A percentile compares a stretch with the other conserved stretches of the same genome.
These are phyloP conservation scores for Zaprionus ornatus DNA, from an alignment of 1,140 invertebrate species.

Conservation along the genomic window DNA sequence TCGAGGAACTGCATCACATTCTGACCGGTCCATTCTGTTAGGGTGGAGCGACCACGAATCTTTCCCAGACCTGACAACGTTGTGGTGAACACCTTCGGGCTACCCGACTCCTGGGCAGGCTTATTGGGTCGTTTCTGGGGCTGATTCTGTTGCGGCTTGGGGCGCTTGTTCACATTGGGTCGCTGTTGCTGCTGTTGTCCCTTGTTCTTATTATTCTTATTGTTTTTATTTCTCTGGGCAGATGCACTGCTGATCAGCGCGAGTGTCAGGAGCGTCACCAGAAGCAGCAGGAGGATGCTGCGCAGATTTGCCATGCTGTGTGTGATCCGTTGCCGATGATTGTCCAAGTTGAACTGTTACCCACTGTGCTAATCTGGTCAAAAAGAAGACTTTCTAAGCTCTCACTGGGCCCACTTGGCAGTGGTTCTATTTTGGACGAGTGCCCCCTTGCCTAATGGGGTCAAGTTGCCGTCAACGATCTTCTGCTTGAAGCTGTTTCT, in stretches of 20 bases:
- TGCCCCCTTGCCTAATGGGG: conserved; percentile 54
- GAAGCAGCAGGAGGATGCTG: conserved; percentile 44
- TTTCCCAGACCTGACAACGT: conserved; percentile 66
- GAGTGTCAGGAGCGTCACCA: conserved; percentile 51
- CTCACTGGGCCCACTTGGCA: conserved; percentile 33
- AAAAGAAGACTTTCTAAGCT: conserved; percentile 68
- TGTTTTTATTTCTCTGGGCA: conserved; percentile 37
- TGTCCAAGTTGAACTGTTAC: conserved; percentile 43
- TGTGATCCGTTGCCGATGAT: conserved; percentile 24
- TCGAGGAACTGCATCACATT: conserved; percentile 75
- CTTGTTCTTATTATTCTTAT: conserved; percentile 34
- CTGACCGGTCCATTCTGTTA: conserved; percentile 71
- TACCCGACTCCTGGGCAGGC: conserved; percentile 10
- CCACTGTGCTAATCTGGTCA: conserved; percentile 13
- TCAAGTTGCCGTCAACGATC: conserved; percentile 58
- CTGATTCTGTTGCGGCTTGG: conserved; percentile 33
- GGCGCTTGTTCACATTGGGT: conserved; percentile 45
- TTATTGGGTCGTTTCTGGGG: conserved; percentile 32
- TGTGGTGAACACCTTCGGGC: conserved; percentile 42
- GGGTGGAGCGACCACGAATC: conserved; percentile 62
- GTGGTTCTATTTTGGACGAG: conserved; percentile 59
- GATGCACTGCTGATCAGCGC: conserved; percentile 27
- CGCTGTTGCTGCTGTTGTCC: conserved; percentile 45
- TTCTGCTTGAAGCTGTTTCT: conserved; percentile 19
- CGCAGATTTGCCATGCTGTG: conserved; percentile 47